A percentile compares a stretch with the other conserved stretches of the same genome.
Evolutionary conservation across 1,140 invertebrate genomes (phyloP).

Genomic region (Drosophila kepulauana): DNA sequence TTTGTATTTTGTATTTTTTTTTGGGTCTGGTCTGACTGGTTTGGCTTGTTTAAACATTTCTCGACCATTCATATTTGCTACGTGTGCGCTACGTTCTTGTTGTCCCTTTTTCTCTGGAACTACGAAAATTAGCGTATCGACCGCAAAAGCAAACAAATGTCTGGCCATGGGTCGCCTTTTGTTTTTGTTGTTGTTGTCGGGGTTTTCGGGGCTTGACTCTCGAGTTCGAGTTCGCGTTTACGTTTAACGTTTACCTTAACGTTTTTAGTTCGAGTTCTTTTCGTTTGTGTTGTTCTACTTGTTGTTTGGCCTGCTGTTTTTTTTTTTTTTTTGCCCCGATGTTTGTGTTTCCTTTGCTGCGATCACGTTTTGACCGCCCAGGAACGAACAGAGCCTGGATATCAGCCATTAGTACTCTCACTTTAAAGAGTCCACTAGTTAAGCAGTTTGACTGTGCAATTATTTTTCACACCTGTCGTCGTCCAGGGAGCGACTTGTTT

Average conservation of each 20-base stretch:
- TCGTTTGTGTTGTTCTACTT: constrained; percentile 5
- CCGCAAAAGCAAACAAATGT: constrained; percentile 76
- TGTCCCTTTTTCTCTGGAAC: constrained; percentile 71
- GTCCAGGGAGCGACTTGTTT: constrained; percentile 28
- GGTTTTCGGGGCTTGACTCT: constrained; percentile 6
- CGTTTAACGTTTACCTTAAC: neutral
- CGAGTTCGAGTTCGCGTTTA: constrained; percentile 1
- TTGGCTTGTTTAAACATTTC: constrained; percentile 61
- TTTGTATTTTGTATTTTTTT: constrained; percentile 4
- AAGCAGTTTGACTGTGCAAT: constrained; percentile 47
- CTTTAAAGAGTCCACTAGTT: constrained; percentile 29
- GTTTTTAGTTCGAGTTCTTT: neutral
- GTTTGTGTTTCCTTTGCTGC: constrained; percentile 15
- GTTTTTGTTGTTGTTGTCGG: constrained; percentile 10
- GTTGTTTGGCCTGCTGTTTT: constrained; percentile 31
- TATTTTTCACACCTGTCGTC: constrained; percentile 68
- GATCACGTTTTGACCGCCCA: constrained; percentile 63
- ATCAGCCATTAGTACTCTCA: constrained; percentile 53
- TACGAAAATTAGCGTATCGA: constrained; percentile 82
- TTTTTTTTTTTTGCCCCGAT: neutral
- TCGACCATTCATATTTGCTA: constrained; percentile 76
- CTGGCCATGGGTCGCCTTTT: constrained; percentile 27
- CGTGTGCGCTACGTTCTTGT: constrained; percentile 53
- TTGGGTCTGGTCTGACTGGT: constrained; percentile 55
- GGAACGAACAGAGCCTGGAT: constrained; percentile 29